These are phyloP conservation scores for Drosophila paracracens DNA, from an alignment of 2,888 invertebrate species.

Conservation along the genomic window DNA sequence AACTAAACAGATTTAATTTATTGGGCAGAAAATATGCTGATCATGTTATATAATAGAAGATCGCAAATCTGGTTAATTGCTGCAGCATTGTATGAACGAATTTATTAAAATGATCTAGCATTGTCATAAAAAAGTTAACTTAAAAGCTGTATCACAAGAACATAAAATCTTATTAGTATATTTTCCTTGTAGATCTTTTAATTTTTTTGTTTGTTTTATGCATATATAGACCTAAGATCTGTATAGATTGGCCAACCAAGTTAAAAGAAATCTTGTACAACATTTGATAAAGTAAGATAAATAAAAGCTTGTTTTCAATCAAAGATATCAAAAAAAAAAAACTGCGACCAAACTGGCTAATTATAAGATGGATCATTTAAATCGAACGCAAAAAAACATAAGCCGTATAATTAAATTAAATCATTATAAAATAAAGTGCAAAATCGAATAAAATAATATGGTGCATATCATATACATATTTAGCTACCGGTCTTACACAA, in stretches of 20 bases:
- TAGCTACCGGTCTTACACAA: constrained; percentile 39
- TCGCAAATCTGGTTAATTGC: not conserved
- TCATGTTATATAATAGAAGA: not conserved
- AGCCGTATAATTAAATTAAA: constrained; percentile 24
- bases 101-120: not conserved
- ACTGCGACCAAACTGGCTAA: constrained; percentile 11
- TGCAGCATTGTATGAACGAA: not conserved
- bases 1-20: not conserved
- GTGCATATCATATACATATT: not conserved
- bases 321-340: constrained; percentile 1
- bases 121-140: not conserved
- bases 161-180: constrained; percentile 11
- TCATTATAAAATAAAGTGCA: constrained; percentile 23
- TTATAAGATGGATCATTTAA: constrained; percentile 12
- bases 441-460: constrained; percentile 13
- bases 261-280: constrained; percentile 25
- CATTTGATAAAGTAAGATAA: constrained; percentile 38
- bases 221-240: constrained; percentile 17
- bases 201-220: not conserved
- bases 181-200: not conserved
- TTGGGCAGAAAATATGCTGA: not conserved
- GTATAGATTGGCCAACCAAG: constrained; percentile 1
- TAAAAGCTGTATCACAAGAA: not conserved
- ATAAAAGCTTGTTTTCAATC: constrained; percentile 53
- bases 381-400: constrained; percentile 21